Evolutionary conservation across 2,113 vertebrate genomes (phyloP), one percentile per base, ranked within the genome.

Genomic region (Cercocebus atys): DNA sequence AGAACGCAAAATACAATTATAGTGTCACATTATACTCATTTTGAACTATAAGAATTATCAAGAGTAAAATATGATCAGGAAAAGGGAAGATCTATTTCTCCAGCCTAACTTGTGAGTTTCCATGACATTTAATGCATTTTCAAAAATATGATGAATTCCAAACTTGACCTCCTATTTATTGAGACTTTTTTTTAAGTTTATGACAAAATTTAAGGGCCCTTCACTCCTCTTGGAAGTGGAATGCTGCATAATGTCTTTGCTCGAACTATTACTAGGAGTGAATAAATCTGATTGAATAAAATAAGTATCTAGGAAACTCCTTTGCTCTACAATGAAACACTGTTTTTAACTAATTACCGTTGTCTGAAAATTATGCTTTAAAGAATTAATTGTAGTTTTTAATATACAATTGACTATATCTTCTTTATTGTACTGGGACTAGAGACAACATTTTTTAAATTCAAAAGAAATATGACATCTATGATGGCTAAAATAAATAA

Each of bases 1-100:
- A 88, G 50, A 80, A 93, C 8, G 88, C 88, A 96, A 96, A 95
- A 90, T 79, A 83, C 5, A 90, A 95, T 93, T 89, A 88, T 22
- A 83, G 18, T 93, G 35, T 10, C 20, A 45, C 17, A 72, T 92
- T 88, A 68, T 92, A 84, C n/a, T 72, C 47, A 73, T 75, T 40
- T 85, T 93, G 50, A 94, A 61, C 45, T 96, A 18, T 85, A 90
- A 79, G 40, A 89, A 88, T 43, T 97, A 55, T 17, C 30, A 95
- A 57, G 6, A 64, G 13, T 76, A 97, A 95, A 93, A 92, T 92
- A 95, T 4, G 0, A 73, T 64, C 20, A 68, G 52, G 35, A 16
- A 96, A 73, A 95, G 2, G 6, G 86, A 68, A 91, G 25, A 85
- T 72, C 11, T 90, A 84, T 73, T 93, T 88, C 70, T 88, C 0